Evolutionary conservation across 1,140 invertebrate genomes (phyloP).

Genomic region (Drosophila funebris): DNA sequence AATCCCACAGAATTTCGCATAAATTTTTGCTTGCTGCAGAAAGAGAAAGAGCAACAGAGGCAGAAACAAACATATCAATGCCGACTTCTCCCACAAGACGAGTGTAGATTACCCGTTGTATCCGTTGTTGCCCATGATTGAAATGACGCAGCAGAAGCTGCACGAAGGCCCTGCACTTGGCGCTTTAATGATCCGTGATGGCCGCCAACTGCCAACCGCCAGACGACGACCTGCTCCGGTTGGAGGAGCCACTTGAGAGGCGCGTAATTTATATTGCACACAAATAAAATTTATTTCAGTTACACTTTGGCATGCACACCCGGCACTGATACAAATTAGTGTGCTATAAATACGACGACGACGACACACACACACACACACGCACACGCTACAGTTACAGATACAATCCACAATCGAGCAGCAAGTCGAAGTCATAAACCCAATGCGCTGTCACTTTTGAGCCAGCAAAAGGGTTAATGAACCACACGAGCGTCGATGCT

Average conservation of each 20-base stretch:
- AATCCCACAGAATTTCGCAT: conserved; percentile 47
- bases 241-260: conserved; percentile 35
- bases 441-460: conserved; percentile 16
- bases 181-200: conserved; percentile 64
- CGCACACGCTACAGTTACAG: conserved; percentile 1
- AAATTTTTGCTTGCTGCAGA: conserved; percentile 35
- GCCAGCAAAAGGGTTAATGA: conserved; percentile 61
- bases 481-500: conserved; percentile 35
- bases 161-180: conserved; percentile 51
- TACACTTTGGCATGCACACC: conserved; percentile 66
- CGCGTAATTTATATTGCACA: conserved; percentile 72
- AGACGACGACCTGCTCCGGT: conserved; percentile 8
- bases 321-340: conserved; percentile 69
- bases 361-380: conserved; percentile 6
- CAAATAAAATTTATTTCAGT: conserved; percentile 75
- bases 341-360: conserved; percentile 63
- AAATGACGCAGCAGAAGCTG: conserved; percentile 14
- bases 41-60: background rate
- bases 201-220: conserved; percentile 10
- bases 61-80: conserved; percentile 28
- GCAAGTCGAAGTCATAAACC: conserved; percentile 62
- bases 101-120: background rate
- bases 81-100: conserved; percentile 17
- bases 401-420: conserved; percentile 22
- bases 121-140: conserved; percentile 2